A percentile compares a stretch with the other conserved stretches of the same genome.
phyloP scores from a whole-genome alignment of 64 coral and sea anemone genomes.

The Porites australiensis region DNA sequence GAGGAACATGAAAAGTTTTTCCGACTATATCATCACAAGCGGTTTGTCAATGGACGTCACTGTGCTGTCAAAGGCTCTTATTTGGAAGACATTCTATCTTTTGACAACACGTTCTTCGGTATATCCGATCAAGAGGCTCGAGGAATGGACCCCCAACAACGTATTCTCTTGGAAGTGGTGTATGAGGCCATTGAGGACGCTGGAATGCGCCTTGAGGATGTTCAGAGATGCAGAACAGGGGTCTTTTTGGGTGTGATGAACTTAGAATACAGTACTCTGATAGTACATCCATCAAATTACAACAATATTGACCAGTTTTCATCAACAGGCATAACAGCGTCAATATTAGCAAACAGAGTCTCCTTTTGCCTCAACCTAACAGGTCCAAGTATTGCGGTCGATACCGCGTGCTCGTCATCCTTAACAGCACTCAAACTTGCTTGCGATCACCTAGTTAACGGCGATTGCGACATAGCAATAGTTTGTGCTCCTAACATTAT shows the following conservation, averaged over 20 bases:
- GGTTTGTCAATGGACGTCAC: slow-evolving; percentile 65
- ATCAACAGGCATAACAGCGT: slow-evolving; percentile 9
- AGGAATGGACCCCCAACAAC: too few species aligned
- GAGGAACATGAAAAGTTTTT: slow-evolving; percentile 9
- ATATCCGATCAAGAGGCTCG: too few species aligned
- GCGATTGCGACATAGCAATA: slow-evolving; percentile 17
- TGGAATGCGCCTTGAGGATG: too few species aligned
- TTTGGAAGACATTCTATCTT: slow-evolving; percentile 57
- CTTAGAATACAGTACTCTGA: slow-evolving; percentile 42
- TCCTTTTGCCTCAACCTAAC: slow-evolving; percentile 57
- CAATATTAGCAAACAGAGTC: slow-evolving; percentile 36
- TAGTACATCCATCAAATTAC: not conserved
- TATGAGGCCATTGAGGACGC: too few species aligned
- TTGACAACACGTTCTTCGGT: slow-evolving; percentile 51
- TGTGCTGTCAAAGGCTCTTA: slow-evolving; percentile 63
- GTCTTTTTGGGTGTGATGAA: slow-evolving; percentile 29
- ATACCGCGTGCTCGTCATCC: slow-evolving; percentile 85
- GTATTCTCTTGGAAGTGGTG: too few species aligned
- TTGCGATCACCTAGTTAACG: slow-evolving; percentile 41
- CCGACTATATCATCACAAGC: slow-evolving; percentile 42
- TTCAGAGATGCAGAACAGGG: slow-evolving; percentile 49
- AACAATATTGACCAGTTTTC: slow-evolving; percentile 60
- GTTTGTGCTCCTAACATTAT: slow-evolving; percentile 22
- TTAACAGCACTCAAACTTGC: slow-evolving; percentile 72
- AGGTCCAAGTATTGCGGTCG: slow-evolving; percentile 71